These are phyloP conservation scores for Malaclemys terrapin DNA, from an alignment of 2,113 vertebrate species.

Conservation along the genomic window DNA sequence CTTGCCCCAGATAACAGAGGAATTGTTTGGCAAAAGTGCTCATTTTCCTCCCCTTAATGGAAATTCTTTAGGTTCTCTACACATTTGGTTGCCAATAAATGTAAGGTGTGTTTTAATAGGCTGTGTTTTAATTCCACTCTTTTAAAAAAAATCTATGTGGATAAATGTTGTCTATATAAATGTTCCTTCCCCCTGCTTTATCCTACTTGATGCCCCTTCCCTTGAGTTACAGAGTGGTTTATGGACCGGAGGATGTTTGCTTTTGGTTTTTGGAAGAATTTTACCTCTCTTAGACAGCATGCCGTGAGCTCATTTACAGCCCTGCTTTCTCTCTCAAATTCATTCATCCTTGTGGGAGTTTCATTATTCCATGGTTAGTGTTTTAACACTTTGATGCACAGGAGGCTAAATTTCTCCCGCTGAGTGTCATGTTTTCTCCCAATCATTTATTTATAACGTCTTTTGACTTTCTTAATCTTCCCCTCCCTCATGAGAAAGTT, in stretches of 20 bases:
- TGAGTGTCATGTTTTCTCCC: neutral
- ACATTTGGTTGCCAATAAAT: neutral
- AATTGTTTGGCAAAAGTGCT: neutral
- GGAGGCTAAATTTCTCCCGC: neutral
- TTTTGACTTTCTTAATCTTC: constrained; percentile 5
- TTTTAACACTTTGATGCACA: neutral
- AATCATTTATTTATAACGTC: neutral
- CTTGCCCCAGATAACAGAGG: neutral
- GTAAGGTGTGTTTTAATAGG: neutral
- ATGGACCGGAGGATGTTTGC: neutral
- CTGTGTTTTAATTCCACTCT: neutral
- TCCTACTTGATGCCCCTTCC: neutral
- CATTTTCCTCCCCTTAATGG: neutral
- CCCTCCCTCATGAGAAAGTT: neutral
- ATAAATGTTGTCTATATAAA: neutral
- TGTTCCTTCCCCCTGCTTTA: neutral
- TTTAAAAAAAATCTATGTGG: neutral
- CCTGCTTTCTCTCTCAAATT: neutral
- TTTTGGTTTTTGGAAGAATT: neutral
- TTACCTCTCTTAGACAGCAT: rapidly evolving
- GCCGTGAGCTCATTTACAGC: neutral
- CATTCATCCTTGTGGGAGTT: neutral
- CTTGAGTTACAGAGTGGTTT: neutral
- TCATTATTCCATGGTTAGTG: neutral
- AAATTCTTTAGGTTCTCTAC: neutral